Conservation (phyloP, 2,888 invertebrate genomes). For the Tyria jacobaeae region DNA sequence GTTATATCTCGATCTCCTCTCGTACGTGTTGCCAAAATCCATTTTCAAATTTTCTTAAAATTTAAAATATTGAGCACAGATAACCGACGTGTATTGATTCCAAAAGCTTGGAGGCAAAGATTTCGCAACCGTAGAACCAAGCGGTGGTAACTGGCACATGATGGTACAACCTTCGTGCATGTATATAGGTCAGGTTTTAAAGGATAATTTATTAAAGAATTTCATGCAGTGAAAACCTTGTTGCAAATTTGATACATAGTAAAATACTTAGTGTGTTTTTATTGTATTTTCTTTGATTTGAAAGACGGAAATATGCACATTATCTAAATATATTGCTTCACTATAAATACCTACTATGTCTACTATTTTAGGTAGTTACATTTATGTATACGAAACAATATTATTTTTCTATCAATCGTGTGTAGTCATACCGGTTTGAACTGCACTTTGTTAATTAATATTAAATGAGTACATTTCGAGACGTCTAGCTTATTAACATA, state of each 20-base stretch:
- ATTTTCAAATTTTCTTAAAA: slow-evolving; percentile 50
- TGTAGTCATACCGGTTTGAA: neutral
- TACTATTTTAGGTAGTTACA: too few species aligned
- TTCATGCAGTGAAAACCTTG: slow-evolving; percentile 7
- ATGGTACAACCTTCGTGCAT: slow-evolving; percentile 57
- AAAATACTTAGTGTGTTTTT: neutral
- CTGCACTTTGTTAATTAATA: neutral
- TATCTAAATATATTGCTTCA: too few species aligned
- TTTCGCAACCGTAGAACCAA: slow-evolving; percentile 60
- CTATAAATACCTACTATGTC: too few species aligned
- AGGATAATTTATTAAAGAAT: slow-evolving; percentile 36
- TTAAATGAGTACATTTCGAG: neutral
- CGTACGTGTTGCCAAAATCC: slow-evolving; percentile 86
- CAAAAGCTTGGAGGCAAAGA: slow-evolving; percentile 49
- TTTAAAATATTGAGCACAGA: slow-evolving; percentile 31
- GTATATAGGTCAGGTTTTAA: slow-evolving; percentile 73
- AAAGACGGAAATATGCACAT: too few species aligned
- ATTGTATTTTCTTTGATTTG: too few species aligned
- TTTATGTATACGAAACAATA: neutral
- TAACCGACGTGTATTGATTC: slow-evolving; percentile 70
- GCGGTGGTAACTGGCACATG: slow-evolving; percentile 58
- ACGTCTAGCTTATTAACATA: neutral
- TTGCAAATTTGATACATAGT: neutral
- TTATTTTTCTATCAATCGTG: neutral
- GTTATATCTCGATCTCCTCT: slow-evolving; percentile 87